Evolutionary conservation across 2,113 vertebrate species (phyloP), one percentile per base, ranked within the genome.

Genomic region (Eublepharis macularius): DNA sequence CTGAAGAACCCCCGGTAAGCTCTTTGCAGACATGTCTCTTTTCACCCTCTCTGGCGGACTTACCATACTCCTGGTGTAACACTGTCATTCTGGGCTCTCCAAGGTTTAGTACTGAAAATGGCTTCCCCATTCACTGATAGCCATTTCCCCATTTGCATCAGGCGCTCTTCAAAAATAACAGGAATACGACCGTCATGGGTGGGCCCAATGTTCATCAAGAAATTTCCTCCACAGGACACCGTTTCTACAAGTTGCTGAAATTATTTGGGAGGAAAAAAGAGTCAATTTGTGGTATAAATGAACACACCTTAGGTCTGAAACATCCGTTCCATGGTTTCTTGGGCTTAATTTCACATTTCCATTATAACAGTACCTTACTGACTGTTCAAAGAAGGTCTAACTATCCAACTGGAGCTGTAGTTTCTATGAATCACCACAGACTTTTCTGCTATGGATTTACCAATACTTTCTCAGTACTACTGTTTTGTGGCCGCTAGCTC

Each of bases 171-270:
- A 70, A 98, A 99, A 90, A 99, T 83, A 21, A 96, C 95, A 26
- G 96, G 26, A 2, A 99, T 98, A 77, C 92, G 96, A 2, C 99
- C 99, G 0, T 99, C 98, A 0, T 95, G 96, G 2, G 97, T 98
- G 74, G 99, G 98, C 0, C 98, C 98, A 0, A 99, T 87, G 72
- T 99, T 99, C 98, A 99, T 91, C 93, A 99, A 90, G 84, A 99
- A 95, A 92, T 99, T 99, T 82, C 98, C 99, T 45, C 98, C 99
- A 68, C 97, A 99, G 5, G 99, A 98, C 70, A 99, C 98, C 0
- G 98, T 99, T 95, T 98, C 96, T 66, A 96, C 98, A 65, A 99
- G 93, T 96, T 96, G 88, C 96, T 97, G 89, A 88, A 86, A 87
- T 66, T 84, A 87, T 93, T 91, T 82, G 87, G 54, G 16, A 70